Base-by-base conservation (phyloP, 2,113 vertebrate genomes). In the Cettia cetti region DNA sequence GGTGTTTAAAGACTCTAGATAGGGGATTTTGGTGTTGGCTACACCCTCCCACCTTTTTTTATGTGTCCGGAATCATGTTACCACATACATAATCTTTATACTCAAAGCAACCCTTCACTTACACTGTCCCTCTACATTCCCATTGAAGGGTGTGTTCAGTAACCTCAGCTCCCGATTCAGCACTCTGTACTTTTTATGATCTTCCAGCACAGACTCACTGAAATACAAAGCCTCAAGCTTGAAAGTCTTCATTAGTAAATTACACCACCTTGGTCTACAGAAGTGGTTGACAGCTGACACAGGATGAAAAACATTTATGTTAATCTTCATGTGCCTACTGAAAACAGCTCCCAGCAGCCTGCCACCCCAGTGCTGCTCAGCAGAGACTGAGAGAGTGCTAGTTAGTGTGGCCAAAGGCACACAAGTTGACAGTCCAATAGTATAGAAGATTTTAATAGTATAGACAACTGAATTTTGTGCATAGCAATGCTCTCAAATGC, bases 1-100 rank as follows among this genome's bases (percentile, higher is more conserved):
- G 3, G n/a, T 53, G n/a, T 60, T 20, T n/a, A 13, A 81, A 81
- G 26, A 70, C 17, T 50, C 56, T 4, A 69, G 33, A 39, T 5
- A 18, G 7, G 11, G 13, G 15, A 4, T 6, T 75, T 28, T 75
- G 5, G 23, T 64, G 31, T 10, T 59, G 13, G 35, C 17, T 39
- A 26, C 4, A 35, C 5, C 6, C 6, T 13, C 14, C 12, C 4
- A 11, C 6, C 1, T 2, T 37, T 37, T 39, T 57, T 40, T 15
- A 33, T 11, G 13, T 33, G 31, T 31, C 14, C 1, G 2, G 37
- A 72, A 69, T 37, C 39, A 69, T 44, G 24, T 52, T 60, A 56
- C 9, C 33, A 52, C 1, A 8, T 14, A 47, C 1, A 16, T 15
- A 0, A 8, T 77, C 33, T 56, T 64, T 18, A 56, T 3, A 44